These are phyloP conservation scores for Anolis apletophallus DNA, from an alignment of 2,797 vertebrate species.

Conservation along the genomic window DNA sequence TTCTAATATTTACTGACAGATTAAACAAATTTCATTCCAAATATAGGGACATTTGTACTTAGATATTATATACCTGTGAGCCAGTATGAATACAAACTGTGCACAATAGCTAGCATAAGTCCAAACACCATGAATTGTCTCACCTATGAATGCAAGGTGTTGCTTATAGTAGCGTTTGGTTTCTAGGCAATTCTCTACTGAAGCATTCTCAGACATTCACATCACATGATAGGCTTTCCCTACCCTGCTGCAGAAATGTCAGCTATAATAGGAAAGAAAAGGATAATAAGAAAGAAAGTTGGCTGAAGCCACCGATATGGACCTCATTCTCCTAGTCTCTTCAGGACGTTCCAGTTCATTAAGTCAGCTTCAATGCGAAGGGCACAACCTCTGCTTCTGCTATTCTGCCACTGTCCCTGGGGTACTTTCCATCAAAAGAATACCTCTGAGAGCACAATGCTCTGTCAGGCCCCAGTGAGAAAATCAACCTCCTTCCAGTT, in stretches of 20 bases:
- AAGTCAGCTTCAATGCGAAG: constrained; percentile 39
- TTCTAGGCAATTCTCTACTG: background rate
- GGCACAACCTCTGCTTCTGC: constrained; percentile 42
- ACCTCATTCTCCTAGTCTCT: constrained; percentile 35
- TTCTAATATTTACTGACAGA: background rate
- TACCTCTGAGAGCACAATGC: constrained; percentile 29
- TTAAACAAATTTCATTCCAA: background rate
- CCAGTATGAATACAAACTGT: background rate
- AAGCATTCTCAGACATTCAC: constrained; percentile 4
- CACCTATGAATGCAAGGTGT: background rate
- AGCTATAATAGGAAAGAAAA: constrained; percentile 13
- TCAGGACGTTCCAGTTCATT: constrained; percentile 40
- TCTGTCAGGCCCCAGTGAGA: constrained; percentile 16
- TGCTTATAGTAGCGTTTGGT: background rate
- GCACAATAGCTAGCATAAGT: no score
- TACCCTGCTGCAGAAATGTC: constrained; percentile 25
- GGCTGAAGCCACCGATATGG: constrained; percentile 27
- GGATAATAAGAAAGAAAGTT: constrained; percentile 34
- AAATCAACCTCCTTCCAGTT: constrained; percentile 17
- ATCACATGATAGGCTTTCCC: background rate
- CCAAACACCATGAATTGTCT: no score
- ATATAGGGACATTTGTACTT: background rate
- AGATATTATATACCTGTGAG: background rate
- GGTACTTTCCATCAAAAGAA: constrained; percentile 38
- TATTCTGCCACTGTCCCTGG: constrained; percentile 18